phyloP scores from a whole-genome alignment of 2,113 vertebrate genomes.

The Salvelinus namaycush region DNA sequence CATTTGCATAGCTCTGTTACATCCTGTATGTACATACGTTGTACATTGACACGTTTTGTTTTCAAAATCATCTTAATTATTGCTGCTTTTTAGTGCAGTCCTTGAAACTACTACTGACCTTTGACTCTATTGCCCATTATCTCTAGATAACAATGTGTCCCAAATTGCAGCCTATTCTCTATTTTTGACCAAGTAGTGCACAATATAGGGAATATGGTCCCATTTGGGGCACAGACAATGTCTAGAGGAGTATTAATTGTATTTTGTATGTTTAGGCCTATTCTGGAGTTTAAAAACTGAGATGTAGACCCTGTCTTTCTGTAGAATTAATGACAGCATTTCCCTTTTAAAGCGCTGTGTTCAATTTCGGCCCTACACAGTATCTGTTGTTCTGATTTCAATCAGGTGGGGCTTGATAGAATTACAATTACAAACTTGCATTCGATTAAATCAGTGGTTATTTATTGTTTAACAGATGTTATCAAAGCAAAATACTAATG shows the following conservation, averaged over 20 bases:
- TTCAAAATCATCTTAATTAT: neutral
- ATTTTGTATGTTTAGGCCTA: neutral
- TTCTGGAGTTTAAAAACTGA: neutral
- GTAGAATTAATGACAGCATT: neutral
- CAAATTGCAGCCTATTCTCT: neutral
- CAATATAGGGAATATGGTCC: too few relatives aligned
- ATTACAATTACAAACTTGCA: slow-evolving; percentile 4
- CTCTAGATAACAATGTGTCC: neutral
- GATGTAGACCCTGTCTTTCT: neutral
- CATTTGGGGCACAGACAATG: too few relatives aligned
- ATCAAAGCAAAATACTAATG: slow-evolving; percentile 36
- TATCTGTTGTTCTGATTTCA: neutral
- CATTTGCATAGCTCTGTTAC: neutral
- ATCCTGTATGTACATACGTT: neutral
- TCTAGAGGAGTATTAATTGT: neutral
- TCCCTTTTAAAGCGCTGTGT: slow-evolving; percentile 5
- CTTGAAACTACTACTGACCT: neutral
- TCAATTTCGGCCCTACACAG: neutral
- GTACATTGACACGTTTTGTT: too few relatives aligned
- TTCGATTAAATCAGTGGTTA: slow-evolving; percentile 19
- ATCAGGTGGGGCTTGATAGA: slow-evolving; percentile 17
- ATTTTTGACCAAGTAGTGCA: too few relatives aligned
- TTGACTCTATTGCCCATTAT: slow-evolving; percentile 8
- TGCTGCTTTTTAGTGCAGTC: neutral
- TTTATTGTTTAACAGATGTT: slow-evolving; percentile 29